phyloP scores from a whole-genome alignment of 2,888 invertebrate species.

The Nasonia oneida region DNA sequence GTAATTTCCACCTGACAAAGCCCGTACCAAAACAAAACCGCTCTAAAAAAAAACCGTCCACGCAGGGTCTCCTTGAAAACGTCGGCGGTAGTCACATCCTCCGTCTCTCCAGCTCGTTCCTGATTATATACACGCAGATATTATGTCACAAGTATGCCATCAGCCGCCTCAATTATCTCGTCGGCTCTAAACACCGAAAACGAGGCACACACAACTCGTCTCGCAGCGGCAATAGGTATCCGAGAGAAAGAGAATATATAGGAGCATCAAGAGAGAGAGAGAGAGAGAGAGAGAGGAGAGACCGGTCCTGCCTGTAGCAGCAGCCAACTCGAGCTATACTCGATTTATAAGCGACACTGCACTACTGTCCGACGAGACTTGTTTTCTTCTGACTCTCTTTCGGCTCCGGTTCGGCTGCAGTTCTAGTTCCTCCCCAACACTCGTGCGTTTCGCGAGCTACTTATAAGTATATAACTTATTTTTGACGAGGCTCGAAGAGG shows the following conservation, averaged over 20 bases:
- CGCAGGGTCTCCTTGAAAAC: too few relatives aligned
- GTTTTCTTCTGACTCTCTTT: background rate
- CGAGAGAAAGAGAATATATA: background rate
- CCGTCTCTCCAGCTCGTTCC: too few relatives aligned
- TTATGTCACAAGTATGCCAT: too few relatives aligned
- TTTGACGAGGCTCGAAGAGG: background rate
- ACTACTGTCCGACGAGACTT: background rate
- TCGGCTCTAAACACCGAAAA: too few relatives aligned
- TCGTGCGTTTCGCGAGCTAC: too few relatives aligned
- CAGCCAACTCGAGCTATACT: background rate
- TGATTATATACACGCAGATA: too few relatives aligned
- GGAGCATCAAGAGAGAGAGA: background rate
- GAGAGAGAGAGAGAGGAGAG: background rate
- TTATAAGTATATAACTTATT: background rate
- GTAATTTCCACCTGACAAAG: too few relatives aligned
- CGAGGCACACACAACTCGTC: too few relatives aligned
- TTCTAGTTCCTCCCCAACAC: background rate
- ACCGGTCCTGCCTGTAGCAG: background rate
- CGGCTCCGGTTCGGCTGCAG: background rate
- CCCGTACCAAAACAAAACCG: too few relatives aligned
- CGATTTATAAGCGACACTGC: constrained; percentile 6
- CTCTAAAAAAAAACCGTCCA: too few relatives aligned
- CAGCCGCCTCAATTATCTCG: too few relatives aligned
- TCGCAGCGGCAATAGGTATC: background rate
- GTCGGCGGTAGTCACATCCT: too few relatives aligned